Evolutionary conservation across 2,888 invertebrate species (phyloP).

Genomic region (Cephalotes varians): DNA sequence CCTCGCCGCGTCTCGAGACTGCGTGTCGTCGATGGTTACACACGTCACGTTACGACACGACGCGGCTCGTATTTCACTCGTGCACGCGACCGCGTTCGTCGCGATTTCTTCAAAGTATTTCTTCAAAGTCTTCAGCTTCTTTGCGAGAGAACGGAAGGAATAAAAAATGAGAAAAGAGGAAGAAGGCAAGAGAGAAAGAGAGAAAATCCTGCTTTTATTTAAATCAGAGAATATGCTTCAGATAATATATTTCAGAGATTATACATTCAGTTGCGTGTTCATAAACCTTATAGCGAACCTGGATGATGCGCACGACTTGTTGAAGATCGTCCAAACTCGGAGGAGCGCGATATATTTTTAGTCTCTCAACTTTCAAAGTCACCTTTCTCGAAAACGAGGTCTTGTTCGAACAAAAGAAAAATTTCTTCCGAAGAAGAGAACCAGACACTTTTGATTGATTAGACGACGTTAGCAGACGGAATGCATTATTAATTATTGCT

Average conservation of each 20-base stretch:
- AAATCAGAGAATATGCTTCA: too few relatives aligned
- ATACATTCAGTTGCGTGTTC: neutral
- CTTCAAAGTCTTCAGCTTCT: neutral
- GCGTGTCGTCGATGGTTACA: constrained; percentile 46
- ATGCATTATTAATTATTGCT: neutral
- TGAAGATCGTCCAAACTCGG: constrained; percentile 19
- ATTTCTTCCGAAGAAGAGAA: neutral
- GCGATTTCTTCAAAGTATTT: neutral
- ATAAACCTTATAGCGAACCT: neutral
- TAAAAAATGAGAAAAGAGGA: neutral
- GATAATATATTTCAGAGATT: too few relatives aligned
- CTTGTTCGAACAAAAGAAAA: neutral
- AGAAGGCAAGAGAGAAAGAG: too few relatives aligned
- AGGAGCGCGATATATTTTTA: constrained; percentile 15
- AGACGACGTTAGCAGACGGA: neutral
- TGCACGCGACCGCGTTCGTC: neutral
- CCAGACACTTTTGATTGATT: neutral
- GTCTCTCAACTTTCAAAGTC: constrained; percentile 4
- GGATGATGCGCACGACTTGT: neutral
- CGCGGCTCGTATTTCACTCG: constrained; percentile 28
- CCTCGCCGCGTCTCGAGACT: constrained; percentile 34
- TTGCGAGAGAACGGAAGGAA: neutral
- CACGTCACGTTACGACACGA: constrained; percentile 21
- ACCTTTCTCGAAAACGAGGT: neutral
- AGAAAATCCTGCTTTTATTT: neutral